A percentile compares a stretch with the other conserved stretches of the same genome.
Evolutionary conservation across 1,140 invertebrate species (phyloP).

Genomic region (Zaprionus capensis): DNA sequence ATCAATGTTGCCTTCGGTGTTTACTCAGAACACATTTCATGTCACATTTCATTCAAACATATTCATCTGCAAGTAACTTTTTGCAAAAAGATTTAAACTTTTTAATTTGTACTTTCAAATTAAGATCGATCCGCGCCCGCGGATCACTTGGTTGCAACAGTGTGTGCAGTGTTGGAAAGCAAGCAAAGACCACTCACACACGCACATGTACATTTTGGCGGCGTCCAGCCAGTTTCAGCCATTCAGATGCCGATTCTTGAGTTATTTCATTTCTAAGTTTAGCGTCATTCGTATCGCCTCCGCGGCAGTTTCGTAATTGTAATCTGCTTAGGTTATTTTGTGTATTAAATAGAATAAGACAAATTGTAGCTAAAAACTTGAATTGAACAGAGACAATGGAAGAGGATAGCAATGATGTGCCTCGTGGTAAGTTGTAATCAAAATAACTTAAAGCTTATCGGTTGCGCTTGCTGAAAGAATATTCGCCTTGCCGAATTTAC

Average conservation of each 20-base stretch:
- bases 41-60: neutral
- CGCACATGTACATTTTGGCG: conserved; percentile 43
- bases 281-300: conserved; percentile 6
- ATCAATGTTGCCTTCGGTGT: neutral
- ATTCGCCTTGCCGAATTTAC: neutral
- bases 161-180: conserved; percentile 25
- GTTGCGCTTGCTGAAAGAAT: neutral
- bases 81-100: neutral
- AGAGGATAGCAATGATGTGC: conserved; percentile 27
- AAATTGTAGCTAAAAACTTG: neutral
- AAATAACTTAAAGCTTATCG: neutral
- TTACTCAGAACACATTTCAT: neutral
- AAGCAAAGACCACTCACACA: neutral
- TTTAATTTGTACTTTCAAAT: conserved; percentile 1
- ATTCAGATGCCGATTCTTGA: conserved; percentile 24
- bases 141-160: conserved; percentile 7
- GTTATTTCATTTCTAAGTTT: conserved; percentile 47
- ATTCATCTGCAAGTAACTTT: neutral
- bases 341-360: neutral
- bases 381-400: conserved; percentile 17
- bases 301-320: neutral
- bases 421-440: conserved; percentile 36
- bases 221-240: neutral
- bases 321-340: neutral
- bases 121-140: neutral